Base-by-base conservation (phyloP, 2,888 invertebrate genomes). In the Parascotia fuliginaria region DNA sequence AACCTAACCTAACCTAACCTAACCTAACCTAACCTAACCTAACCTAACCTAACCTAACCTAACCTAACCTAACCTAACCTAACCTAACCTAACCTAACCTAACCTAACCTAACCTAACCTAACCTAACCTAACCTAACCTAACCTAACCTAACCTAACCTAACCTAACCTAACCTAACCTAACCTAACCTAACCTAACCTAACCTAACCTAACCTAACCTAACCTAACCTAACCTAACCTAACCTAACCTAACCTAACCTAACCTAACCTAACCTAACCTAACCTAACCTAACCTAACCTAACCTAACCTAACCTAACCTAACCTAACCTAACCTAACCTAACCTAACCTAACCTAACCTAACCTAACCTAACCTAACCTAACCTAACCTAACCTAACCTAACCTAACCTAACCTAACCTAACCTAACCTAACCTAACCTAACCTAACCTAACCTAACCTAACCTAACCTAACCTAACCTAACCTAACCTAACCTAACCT, bases 401-500 rank as follows among this genome's bases (percentile, higher is more conserved):
- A 49, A 45, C 45, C 45, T 47, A 50, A 40, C 48, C 45, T 45
- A 57, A 42, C 52, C 49, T 43, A 52, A 46, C 52, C 53, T 47
- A 53, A 43, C n/a, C n/a, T n/a, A n/a, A n/a, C n/a, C n/a, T n/a
- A n/a, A n/a, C n/a, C n/a, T 43, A 53, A 46, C 57, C 57, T 46
- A 53, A 53, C 57, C 57, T 46, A 53, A 49, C 55, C 55, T 49
- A 54, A 50, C 57, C 50, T 49, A 55, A 53, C 53, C 53, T 53
- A 55, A 58, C 53, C 53, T 46, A 53, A 57, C 57, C 50, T 50
- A 57, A 57, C 50, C 57, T 53, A 57, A 57, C 53, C 53, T 58
- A 58, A 51, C 58, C 53, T 58, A 58, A 58, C 53, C 58, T 54
- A 58, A 58, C 57, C 57, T 57, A 58, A 58, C n/a, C n/a, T n/a